These are phyloP conservation scores for Chaetops frenatus DNA, from an alignment of 2,113 vertebrate species.

Conservation along the genomic window DNA sequence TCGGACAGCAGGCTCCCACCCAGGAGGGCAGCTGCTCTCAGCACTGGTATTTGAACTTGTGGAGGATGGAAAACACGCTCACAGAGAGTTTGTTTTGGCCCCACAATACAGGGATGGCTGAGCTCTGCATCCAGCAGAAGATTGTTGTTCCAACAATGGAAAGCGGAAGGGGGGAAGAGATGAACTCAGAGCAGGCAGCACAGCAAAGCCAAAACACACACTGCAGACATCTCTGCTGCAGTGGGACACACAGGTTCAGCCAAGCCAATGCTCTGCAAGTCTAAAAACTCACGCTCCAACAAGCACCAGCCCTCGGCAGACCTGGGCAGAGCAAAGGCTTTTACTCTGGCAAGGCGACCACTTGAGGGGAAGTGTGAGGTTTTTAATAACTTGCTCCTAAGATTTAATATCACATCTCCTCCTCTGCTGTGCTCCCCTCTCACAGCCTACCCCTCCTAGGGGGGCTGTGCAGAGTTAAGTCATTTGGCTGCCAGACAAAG, in stretches of 20 bases:
- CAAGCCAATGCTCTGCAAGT: background rate
- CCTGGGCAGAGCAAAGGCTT: background rate
- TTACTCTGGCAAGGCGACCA: background rate
- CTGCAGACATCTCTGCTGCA: background rate
- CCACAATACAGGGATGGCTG: background rate
- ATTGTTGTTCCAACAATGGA: slow-evolving; percentile 46
- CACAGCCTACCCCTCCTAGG: background rate
- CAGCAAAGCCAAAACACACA: slow-evolving; percentile 23
- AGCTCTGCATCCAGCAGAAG: background rate
- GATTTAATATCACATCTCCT: background rate
- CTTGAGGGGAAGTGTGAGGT: background rate
- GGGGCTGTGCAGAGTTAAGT: background rate
- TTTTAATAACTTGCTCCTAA: background rate
- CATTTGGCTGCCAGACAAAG: background rate
- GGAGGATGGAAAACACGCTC: background rate
- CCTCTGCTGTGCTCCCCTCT: background rate
- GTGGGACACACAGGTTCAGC: background rate
- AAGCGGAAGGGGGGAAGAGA: slow-evolving; percentile 31
- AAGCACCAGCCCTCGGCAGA: background rate
- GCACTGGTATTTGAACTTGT: background rate
- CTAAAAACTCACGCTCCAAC: background rate
- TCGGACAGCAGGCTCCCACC: background rate
- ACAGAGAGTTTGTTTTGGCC: slow-evolving; percentile 38
- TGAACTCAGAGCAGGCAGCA: background rate
- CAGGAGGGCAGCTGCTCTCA: slow-evolving; percentile 2